Conservation (phyloP, 1,140 invertebrate genomes). For the Neodiprion pinetum region DNA sequence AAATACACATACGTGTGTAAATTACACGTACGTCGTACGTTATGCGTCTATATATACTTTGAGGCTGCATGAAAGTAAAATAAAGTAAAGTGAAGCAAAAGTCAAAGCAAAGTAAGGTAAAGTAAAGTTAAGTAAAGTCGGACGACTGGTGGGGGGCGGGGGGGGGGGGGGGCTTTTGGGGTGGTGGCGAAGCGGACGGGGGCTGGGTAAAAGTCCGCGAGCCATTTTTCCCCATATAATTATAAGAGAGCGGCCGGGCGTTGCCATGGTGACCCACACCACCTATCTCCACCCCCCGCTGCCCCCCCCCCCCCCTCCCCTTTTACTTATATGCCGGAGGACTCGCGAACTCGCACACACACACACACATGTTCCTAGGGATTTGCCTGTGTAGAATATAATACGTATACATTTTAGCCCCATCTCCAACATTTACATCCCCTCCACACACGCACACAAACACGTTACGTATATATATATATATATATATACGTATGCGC, state of each 20-base stretch:
- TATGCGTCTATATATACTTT: too few species aligned
- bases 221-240: conserved; percentile 57
- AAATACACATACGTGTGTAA: too few species aligned
- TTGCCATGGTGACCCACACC: conserved; percentile 53
- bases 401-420: too few species aligned
- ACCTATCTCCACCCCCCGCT: conserved; percentile 28
- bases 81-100: background rate
- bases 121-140: background rate
- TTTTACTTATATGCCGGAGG: conserved; percentile 53
- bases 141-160: conserved; percentile 20
- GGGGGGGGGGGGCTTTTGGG: conserved; percentile 31
- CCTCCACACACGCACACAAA: too few species aligned
- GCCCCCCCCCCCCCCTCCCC: conserved; percentile 22
- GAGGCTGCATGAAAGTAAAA: background rate
- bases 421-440: too few species aligned
- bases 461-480: background rate
- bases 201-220: conserved; percentile 39
- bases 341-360: conserved; percentile 41
- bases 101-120: background rate
- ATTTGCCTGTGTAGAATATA: conserved; percentile 6
- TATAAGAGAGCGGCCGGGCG: conserved; percentile 56
- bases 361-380: conserved; percentile 19
- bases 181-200: conserved; percentile 19
- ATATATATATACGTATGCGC: background rate
- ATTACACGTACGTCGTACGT: too few species aligned